Percentiles rank a stretch among this genome's conserved stretches.
Evolutionary conservation across 2,113 vertebrate genomes (phyloP).

Genomic region (Poecilia latipinna): DNA sequence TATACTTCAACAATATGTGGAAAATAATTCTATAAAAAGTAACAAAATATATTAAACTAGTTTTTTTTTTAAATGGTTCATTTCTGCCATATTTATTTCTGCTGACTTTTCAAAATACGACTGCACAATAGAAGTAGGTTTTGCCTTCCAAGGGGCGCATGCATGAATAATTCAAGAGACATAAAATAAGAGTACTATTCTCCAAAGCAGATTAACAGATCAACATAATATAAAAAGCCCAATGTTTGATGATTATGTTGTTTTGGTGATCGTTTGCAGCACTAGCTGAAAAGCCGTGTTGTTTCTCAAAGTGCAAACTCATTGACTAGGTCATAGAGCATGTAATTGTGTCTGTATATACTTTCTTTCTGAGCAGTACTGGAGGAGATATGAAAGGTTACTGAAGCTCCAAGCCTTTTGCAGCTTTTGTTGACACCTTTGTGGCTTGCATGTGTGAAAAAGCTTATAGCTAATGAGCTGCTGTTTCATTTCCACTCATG

Average conservation of each 20-base stretch:
- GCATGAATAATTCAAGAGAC: not conserved
- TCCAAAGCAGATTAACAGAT: not conserved
- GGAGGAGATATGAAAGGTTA: slow-evolving; percentile 5
- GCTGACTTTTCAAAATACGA: not conserved
- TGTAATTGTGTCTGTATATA: not conserved
- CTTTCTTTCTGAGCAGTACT: not conserved
- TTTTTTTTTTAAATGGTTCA: too few relatives aligned
- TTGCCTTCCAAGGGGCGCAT: not conserved
- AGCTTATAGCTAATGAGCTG: slow-evolving; percentile 34
- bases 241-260: not conserved
- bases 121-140: not conserved
- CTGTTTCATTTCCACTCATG: slow-evolving; percentile 5
- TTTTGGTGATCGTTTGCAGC: not conserved
- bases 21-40: too few relatives aligned
- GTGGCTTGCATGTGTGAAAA: slow-evolving; percentile 42
- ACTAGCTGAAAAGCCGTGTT: not conserved
- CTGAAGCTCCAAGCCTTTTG: slow-evolving; percentile 53
- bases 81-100: not conserved
- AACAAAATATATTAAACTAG: too few relatives aligned
- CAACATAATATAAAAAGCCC: not conserved
- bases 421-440: slow-evolving; percentile 42
- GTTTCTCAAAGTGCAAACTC: too few relatives aligned
- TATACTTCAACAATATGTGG: too few relatives aligned
- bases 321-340: too few relatives aligned
- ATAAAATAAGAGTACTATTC: not conserved